Evolutionary conservation across 2,797 vertebrate species (phyloP).

Genomic region (Myotis vivesi): DNA sequence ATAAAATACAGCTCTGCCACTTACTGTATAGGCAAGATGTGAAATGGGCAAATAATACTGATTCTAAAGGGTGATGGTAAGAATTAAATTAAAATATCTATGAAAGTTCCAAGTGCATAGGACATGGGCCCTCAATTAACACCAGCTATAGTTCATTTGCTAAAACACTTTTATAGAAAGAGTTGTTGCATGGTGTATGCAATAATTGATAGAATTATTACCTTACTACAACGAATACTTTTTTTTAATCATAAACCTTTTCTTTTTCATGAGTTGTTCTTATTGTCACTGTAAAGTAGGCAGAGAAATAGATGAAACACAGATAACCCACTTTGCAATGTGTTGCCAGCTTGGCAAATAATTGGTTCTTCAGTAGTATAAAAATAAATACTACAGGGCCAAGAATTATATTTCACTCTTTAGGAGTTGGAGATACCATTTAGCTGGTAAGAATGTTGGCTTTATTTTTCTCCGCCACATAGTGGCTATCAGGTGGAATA

Average conservation of each 20-base stretch:
- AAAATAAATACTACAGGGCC: not conserved
- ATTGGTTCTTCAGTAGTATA: not conserved
- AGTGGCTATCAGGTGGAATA: not conserved
- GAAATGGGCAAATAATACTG: not conserved
- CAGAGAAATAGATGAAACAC: not conserved
- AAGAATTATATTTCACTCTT: not conserved
- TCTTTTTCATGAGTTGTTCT: not conserved
- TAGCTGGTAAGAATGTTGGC: not conserved
- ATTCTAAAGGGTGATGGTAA: not conserved
- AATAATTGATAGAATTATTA: not conserved
- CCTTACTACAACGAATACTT: not conserved
- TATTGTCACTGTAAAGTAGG: not conserved
- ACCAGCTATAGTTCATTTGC: not conserved
- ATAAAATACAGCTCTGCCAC: not conserved
- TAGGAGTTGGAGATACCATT: not conserved
- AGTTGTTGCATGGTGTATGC: not conserved
- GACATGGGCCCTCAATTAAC: not conserved
- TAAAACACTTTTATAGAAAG: not conserved
- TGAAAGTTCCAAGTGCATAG: not conserved
- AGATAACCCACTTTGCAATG: not conserved
- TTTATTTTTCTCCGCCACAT: not conserved
- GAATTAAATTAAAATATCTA: not conserved
- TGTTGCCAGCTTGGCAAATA: not conserved
- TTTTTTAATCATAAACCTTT: not conserved
- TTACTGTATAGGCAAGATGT: not conserved